Conservation (phyloP, 2,113 vertebrate species). For the Thinocorus orbignyianus region DNA sequence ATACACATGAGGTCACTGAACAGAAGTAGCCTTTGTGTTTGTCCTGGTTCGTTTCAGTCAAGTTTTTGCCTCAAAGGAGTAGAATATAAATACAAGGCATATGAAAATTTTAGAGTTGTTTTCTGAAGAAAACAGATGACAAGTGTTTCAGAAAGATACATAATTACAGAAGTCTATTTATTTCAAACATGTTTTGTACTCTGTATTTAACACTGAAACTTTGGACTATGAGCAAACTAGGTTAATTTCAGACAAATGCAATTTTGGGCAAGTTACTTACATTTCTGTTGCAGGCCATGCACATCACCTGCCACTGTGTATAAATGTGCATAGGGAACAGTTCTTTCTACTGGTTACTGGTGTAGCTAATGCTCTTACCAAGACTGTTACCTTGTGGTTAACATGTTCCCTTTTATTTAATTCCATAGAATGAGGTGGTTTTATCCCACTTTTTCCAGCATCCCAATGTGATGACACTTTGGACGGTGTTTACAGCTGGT, state of each 20-base stretch:
- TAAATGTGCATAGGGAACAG: not conserved
- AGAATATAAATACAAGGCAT: not conserved
- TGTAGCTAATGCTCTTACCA: not conserved
- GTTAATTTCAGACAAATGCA: not conserved
- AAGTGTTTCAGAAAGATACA: not conserved
- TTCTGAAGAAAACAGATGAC: not conserved
- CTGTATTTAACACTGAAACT: not conserved
- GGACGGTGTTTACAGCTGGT: constrained; percentile 91
- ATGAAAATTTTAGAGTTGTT: not conserved
- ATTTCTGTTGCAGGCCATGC: not conserved
- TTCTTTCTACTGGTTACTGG: not conserved
- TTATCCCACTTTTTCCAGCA: constrained; percentile 90
- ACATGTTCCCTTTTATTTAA: constrained; percentile 47
- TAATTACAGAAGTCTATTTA: not conserved
- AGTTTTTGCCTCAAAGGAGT: not conserved
- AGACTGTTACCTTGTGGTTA: not conserved
- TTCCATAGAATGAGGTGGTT: constrained; percentile 88
- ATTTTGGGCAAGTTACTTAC: not conserved
- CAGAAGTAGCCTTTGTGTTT: not conserved
- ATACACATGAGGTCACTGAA: not conserved
- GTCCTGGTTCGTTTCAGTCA: not conserved
- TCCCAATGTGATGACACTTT: constrained; percentile 89
- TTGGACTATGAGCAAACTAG: not conserved
- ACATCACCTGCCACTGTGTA: not conserved
- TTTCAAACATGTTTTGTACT: not conserved